phyloP scores from a whole-genome alignment of 1,140 invertebrate genomes.

The Ericerus pela region DNA sequence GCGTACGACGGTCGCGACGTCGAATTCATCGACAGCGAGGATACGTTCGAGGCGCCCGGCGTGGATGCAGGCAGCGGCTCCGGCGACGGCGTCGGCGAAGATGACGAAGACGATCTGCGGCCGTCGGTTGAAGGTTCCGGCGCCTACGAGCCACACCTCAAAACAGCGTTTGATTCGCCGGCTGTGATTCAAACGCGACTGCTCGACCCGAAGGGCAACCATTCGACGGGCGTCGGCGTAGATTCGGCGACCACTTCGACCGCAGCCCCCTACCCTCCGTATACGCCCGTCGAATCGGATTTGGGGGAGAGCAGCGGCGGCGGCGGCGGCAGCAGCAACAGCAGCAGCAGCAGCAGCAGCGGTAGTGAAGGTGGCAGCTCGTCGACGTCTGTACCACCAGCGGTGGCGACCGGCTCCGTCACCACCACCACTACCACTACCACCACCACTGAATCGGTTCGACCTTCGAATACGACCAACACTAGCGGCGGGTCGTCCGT shows the following conservation, averaged over 20 bases:
- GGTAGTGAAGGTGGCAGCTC: background rate
- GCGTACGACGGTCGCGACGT: constrained; percentile 83
- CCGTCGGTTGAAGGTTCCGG: constrained; percentile 36
- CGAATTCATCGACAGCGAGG: constrained; percentile 60
- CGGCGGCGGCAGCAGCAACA: background rate
- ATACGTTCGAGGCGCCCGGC: constrained; percentile 40
- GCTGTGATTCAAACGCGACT: background rate
- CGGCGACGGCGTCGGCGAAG: constrained; percentile 31
- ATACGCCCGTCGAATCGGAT: background rate
- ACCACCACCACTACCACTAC: background rate
- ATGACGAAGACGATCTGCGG: constrained; percentile 29
- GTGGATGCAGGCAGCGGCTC: constrained; percentile 46
- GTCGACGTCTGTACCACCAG: background rate
- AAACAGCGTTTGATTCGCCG: background rate
- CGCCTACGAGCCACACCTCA: background rate
- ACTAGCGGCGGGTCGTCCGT: background rate
- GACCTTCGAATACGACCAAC: background rate
- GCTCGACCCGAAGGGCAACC: background rate
- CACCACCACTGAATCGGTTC: background rate
- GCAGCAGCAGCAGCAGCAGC: background rate
- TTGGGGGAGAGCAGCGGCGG: background rate
- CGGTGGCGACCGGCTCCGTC: constrained; percentile 24
- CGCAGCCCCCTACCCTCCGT: background rate
- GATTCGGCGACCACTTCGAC: background rate
- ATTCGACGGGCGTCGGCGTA: background rate